Evolutionary conservation across 2,888 invertebrate species (phyloP).

Genomic region (Cataglyphis livida): DNA sequence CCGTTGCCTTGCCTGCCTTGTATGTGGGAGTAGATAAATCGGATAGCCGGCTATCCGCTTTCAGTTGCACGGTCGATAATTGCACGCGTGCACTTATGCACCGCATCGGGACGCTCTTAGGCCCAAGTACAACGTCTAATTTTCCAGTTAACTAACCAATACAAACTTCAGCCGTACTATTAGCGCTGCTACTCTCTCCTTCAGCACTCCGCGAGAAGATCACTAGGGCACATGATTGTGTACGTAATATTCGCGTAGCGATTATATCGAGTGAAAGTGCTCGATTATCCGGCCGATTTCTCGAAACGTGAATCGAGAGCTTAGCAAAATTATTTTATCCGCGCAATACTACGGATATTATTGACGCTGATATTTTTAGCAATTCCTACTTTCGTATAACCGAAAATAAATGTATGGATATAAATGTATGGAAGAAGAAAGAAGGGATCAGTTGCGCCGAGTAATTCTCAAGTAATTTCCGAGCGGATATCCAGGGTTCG

Average conservation of each 20-base stretch:
- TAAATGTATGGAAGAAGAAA: background rate
- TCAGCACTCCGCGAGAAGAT: constrained; percentile 16
- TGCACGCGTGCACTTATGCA: constrained; percentile 63
- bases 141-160: constrained; percentile 71
- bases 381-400: background rate
- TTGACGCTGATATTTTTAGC: background rate
- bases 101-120: constrained; percentile 59
- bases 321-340: background rate
- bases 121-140: constrained; percentile 69
- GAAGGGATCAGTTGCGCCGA: background rate
- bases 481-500: background rate
- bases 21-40: constrained; percentile 53
- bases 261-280: constrained; percentile 37
- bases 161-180: constrained; percentile 56
- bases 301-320: constrained; percentile 8
- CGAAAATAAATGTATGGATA: background rate
- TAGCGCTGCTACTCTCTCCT: background rate
- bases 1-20: constrained; percentile 50
- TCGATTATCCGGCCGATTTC: constrained; percentile 15
- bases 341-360: background rate
- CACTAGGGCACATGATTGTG: constrained; percentile 9
- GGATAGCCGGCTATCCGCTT: constrained; percentile 61
- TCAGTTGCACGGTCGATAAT: constrained; percentile 65
- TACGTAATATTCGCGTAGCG: constrained; percentile 40
- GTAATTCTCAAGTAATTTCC: constrained; percentile 28